Evolutionary conservation across 2,888 invertebrate species (phyloP).

Genomic region (Ceraclea dissimilis): DNA sequence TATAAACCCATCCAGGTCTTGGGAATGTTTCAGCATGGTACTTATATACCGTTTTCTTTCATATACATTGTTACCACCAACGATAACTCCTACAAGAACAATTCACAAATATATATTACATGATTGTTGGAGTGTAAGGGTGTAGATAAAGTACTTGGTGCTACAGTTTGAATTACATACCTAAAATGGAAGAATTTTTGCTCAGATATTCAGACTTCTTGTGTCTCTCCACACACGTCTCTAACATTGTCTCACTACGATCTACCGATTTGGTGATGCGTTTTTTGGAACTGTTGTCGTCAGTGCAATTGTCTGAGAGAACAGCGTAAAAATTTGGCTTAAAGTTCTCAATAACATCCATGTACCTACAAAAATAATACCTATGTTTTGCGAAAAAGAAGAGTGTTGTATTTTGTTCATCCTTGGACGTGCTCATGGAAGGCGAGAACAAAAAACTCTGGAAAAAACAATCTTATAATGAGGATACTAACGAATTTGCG

Average conservation of each 20-base stretch:
- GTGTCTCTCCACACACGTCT: conserved; percentile 60
- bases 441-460: too few relatives aligned
- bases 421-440: too few relatives aligned
- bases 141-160: not conserved
- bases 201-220: conserved; percentile 45
- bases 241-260: conserved; percentile 59
- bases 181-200: conserved; percentile 41
- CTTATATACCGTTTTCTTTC: conserved; percentile 59
- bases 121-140: not conserved
- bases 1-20: conserved; percentile 62
- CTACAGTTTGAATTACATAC: conserved; percentile 28
- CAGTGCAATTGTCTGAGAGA: conserved; percentile 71
- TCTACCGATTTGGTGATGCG: conserved; percentile 64
- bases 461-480: not conserved
- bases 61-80: conserved; percentile 64
- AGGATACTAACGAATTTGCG: conserved; percentile 43
- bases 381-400: too few relatives aligned
- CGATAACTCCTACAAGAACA: conserved; percentile 55
- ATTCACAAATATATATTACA: not conserved
- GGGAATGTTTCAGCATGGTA: conserved; percentile 47
- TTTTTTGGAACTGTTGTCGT: conserved; percentile 59
- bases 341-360: conserved; percentile 68
- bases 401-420: too few relatives aligned
- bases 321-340: conserved; percentile 77
- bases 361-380: conserved; percentile 50